Base-by-base conservation (phyloP, 1,140 invertebrate species). In the Triops longicaudatus region DNA sequence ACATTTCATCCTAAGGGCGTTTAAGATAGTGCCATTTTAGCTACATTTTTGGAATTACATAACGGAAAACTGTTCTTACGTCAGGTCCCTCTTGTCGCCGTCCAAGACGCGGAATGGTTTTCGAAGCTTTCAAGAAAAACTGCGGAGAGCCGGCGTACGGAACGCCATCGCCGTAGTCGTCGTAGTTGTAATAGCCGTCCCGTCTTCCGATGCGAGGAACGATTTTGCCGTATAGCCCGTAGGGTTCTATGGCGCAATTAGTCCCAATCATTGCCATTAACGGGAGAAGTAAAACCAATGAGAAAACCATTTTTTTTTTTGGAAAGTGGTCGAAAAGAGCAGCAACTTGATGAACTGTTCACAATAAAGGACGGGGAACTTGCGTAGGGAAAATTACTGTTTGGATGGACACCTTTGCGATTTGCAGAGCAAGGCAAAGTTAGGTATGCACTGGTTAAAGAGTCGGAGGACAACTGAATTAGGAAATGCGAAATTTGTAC, bases 381-480 rank as follows among this genome's bases (percentile, higher is more conserved):
- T 37, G 2, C 31, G 50, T 11, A 63, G 22, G 22, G 17, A 63
- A 6, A 14, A 14, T 22, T 63, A 17, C 4, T 6, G 50, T 9
- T 17, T 63, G 6, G 14, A 22, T 14, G 50, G 22, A 63, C 50
- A 63, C 9, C 17, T 63, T 63, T 17, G 50, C 14, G 50, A 63
- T 22, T 63, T 5, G 14, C 50, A 14, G 31, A 37, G 31, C 31
- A 63, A 3, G 6, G 50, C 0, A 22, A 14, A 63, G 22, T 63
- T 12, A 63, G 50, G 50, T 63, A 22, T 63, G 50, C 50, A 63
- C 50, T 63, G 50, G 50, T 63, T 9, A 63, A 63, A 22, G 50
- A 63, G 50, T 63, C 22, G 50, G n/a, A 63, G 50, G 22, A 63
- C 50, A 63, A 63, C 50, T 63, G 50, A 63, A 22, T 63, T 63